phyloP scores from a whole-genome alignment of 1,140 invertebrate genomes.

The Conus ventricosus region DNA sequence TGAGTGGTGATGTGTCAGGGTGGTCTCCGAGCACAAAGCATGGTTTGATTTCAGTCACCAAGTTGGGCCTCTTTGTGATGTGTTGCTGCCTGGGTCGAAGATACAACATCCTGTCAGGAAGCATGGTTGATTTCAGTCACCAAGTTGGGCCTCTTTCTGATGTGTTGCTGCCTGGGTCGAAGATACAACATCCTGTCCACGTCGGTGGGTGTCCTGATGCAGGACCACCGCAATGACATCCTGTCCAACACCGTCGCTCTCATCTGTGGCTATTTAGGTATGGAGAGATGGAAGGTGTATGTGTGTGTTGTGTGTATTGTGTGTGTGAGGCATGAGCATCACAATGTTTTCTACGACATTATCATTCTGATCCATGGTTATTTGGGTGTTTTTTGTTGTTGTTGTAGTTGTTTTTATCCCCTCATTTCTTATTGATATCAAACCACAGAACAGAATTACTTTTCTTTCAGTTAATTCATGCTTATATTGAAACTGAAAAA shows the following conservation, averaged over 20 bases:
- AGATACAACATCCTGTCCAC: conserved; percentile 44
- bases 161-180: conserved; percentile 60
- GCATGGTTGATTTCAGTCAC: no score
- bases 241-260: conserved; percentile 74
- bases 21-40: neutral
- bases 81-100: conserved; percentile 60
- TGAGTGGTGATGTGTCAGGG: neutral
- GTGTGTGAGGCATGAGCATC: conserved; percentile 25
- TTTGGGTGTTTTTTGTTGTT: no score
- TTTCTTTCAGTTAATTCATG: no score
- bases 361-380: no score
- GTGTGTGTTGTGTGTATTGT: no score
- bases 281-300: conserved; percentile 25
- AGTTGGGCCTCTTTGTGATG: conserved; percentile 54
- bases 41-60: conserved; percentile 28
- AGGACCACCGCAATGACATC: conserved; percentile 76
- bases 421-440: no score
- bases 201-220: conserved; percentile 68
- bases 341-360: no score
- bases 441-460: no score
- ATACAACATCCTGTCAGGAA: no score
- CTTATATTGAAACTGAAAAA: no score
- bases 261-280: conserved; percentile 68
- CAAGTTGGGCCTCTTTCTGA: conserved; percentile 53
- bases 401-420: no score